These are phyloP conservation scores for Climacteris rufus DNA, from an alignment of 2,113 vertebrate species.

Conservation along the genomic window DNA sequence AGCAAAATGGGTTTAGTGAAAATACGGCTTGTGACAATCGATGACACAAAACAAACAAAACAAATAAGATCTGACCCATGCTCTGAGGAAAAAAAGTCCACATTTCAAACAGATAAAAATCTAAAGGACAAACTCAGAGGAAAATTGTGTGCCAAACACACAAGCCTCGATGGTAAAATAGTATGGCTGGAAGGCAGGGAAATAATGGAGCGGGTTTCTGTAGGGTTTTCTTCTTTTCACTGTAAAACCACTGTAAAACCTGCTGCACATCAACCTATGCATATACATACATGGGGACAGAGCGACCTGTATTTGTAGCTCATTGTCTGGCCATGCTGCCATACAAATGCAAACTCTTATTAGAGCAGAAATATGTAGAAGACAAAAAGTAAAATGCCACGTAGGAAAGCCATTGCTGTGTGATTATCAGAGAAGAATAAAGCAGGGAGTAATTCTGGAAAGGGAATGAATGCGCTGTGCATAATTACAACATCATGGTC, in stretches of 20 bases:
- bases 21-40: not conserved
- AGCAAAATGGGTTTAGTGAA: not conserved
- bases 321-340: rapidly evolving
- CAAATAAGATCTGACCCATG: not conserved
- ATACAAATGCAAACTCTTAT: not conserved
- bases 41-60: not conserved
- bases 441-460: not conserved
- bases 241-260: not conserved
- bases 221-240: not conserved
- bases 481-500: slow-evolving; percentile 37
- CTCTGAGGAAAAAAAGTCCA: not conserved
- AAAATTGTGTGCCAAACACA: not conserved
- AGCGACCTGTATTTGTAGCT: rapidly evolving
- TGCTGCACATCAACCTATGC: rapidly evolving
- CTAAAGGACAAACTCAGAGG: not conserved
- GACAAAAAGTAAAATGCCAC: not conserved
- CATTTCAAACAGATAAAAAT: not conserved
- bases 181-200: not conserved
- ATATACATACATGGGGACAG: rapidly evolving
- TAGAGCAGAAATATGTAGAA: not conserved
- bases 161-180: not conserved
- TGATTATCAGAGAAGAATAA: not conserved
- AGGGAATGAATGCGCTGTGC: rapidly evolving
- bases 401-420: not conserved
- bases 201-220: not conserved